Evolutionary conservation across 2,888 invertebrate genomes (phyloP).

Genomic region (Bellardia bayeri): DNA sequence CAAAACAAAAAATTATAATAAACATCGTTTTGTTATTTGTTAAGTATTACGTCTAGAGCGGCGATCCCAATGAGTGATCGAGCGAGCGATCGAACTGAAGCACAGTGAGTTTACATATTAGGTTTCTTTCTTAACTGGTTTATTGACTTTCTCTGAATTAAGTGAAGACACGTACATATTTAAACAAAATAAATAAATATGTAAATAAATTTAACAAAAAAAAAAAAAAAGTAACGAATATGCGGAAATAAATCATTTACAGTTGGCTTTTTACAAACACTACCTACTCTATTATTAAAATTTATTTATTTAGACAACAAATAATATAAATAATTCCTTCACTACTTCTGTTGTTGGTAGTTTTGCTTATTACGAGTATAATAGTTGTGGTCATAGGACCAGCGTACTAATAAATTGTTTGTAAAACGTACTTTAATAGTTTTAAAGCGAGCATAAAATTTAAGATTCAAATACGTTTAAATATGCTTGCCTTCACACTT

Average conservation of each 20-base stretch:
- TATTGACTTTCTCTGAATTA: constrained; percentile 81
- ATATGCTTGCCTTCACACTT: constrained; percentile 40
- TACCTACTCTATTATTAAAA: background rate
- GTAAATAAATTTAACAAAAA: constrained; percentile 34
- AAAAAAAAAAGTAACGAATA: constrained; percentile 68
- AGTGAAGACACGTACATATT: constrained; percentile 74
- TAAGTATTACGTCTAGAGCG: background rate
- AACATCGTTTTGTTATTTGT: background rate
- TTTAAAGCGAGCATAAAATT: constrained; percentile 14
- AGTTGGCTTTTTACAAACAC: constrained; percentile 49
- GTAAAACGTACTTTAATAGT: constrained; percentile 37
- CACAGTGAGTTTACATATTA: background rate
- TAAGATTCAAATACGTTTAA: constrained; percentile 42
- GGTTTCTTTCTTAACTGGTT: constrained; percentile 76
- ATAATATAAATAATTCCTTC: background rate
- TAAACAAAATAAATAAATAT: constrained; percentile 31
- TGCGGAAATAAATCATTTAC: constrained; percentile 81
- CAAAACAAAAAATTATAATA: background rate
- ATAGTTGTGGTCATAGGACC: background rate
- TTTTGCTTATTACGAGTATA: background rate
- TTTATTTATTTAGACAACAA: constrained; percentile 9
- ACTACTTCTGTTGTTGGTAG: background rate
- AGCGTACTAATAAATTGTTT: constrained; percentile 27
- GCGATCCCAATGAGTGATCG: background rate
- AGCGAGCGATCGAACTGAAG: background rate